Evolutionary conservation across 2,797 vertebrate genomes (phyloP).

Genomic region (Steatocranus sp.): DNA sequence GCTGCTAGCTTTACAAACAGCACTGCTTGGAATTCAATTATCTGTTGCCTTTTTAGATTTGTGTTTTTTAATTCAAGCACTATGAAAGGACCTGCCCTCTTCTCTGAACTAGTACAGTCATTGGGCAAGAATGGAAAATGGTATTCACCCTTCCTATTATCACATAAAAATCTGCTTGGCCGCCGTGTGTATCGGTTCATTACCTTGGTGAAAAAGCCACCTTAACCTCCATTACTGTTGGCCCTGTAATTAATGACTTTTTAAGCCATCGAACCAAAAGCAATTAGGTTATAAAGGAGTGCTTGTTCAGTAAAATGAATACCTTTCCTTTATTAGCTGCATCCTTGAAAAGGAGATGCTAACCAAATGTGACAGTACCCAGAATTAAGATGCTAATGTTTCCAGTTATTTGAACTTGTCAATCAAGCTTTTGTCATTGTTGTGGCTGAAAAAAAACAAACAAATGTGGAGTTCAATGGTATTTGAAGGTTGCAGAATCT

Average conservation of each 20-base stretch:
- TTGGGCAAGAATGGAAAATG: conserved; percentile 61
- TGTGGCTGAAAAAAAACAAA: conserved; percentile 3
- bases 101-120: conserved; percentile 41
- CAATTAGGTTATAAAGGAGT: conserved; percentile 77
- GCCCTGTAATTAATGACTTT: conserved; percentile 82
- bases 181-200: conserved; percentile 65
- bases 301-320: conserved; percentile 73
- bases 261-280: conserved; percentile 79
- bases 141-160: conserved; percentile 69
- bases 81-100: conserved; percentile 53
- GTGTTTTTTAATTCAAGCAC: conserved; percentile 29
- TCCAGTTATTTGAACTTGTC: conserved; percentile 69
- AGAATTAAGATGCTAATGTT: conserved; percentile 75
- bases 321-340: conserved; percentile 70
- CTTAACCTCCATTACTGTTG: conserved; percentile 75
- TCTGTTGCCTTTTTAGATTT: conserved; percentile 46
- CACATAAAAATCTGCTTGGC: conserved; percentile 70
- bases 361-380: conserved; percentile 67
- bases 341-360: conserved; percentile 72
- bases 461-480: conserved; percentile 54
- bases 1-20: conserved; percentile 66
- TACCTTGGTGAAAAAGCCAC: conserved; percentile 76
- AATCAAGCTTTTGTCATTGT: conserved; percentile 52
- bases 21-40: conserved; percentile 69
- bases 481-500: conserved; percentile 56